Percentiles rank a stretch among this genome's conserved stretches.
Conservation (phyloP, 2,113 vertebrate species). For the Paramisgurnus dabryanus region DNA sequence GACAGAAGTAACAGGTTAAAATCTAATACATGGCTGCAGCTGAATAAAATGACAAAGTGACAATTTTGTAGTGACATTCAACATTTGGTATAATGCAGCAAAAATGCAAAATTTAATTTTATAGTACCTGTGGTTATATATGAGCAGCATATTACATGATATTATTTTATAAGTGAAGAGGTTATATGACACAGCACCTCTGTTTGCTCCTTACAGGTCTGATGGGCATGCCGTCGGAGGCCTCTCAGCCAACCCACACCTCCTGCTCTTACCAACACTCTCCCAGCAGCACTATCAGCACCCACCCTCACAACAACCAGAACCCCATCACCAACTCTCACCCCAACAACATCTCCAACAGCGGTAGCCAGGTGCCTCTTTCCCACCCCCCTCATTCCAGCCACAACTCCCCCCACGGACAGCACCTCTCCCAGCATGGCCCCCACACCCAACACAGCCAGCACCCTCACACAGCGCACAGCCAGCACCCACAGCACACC, state of each 20-base stretch:
- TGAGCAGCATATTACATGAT: too few species aligned
- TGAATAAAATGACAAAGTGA: too few species aligned
- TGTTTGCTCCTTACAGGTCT: conserved; percentile 72
- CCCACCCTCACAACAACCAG: conserved; percentile 81
- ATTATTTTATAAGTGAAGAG: neutral
- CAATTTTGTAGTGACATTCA: too few species aligned
- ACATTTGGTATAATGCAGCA: too few species aligned
- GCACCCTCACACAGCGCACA: conserved; percentile 22
- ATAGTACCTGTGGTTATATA: too few species aligned
- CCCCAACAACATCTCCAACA: conserved; percentile 73
- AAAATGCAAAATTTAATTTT: too few species aligned
- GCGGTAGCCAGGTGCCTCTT: conserved; percentile 81
- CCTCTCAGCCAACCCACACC: conserved; percentile 87
- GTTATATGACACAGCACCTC: neutral
- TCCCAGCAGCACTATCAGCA: conserved; percentile 82
- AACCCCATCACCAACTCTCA: conserved; percentile 66
- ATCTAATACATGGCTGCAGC: too few species aligned
- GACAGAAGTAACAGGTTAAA: too few species aligned
- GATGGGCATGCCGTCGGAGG: conserved; percentile 84
- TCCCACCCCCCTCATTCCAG: conserved; percentile 77
- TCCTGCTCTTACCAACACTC: conserved; percentile 94
- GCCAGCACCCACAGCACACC: conserved; percentile 46
- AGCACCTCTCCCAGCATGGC: conserved; percentile 72
- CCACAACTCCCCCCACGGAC: conserved; percentile 76
- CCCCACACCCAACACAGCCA: conserved; percentile 64